A percentile compares a stretch with the other conserved stretches of the same genome.
These are phyloP conservation scores for Leucophenga maculata DNA, from an alignment of 2,888 invertebrate genomes.

Conservation along the genomic window DNA sequence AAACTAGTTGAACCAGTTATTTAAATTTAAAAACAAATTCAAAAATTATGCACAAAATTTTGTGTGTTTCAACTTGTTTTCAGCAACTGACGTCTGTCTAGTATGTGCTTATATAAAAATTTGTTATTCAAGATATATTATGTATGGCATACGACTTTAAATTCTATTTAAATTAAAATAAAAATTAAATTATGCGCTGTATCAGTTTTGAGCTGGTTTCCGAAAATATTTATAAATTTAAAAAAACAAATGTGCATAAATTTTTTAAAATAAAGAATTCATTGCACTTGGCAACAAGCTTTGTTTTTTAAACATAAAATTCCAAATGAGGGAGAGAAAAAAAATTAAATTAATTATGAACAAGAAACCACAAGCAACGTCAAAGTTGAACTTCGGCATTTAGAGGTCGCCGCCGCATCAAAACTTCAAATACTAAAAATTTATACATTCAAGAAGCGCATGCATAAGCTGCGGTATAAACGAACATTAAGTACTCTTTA, in stretches of 20 bases:
- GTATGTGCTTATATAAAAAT: not conserved
- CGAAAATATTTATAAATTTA: not conserved
- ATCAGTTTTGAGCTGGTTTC: conserved; percentile 13
- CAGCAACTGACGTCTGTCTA: conserved; percentile 17
- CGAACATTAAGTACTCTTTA: too few species aligned
- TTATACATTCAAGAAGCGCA: not conserved
- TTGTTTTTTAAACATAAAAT: too few species aligned
- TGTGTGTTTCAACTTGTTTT: not conserved
- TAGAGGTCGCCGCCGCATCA: conserved; percentile 46
- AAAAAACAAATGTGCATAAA: not conserved
- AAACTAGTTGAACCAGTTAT: too few species aligned
- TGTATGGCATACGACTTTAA: too few species aligned
- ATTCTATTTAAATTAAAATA: not conserved
- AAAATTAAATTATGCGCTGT: conserved; percentile 2
- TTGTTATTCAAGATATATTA: not conserved
- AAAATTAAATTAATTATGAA: conserved; percentile 5
- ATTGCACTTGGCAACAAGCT: conserved; percentile 14
- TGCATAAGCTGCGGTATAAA: too few species aligned
- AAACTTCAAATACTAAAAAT: not conserved
- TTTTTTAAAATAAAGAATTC: not conserved
- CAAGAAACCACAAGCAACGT: conserved; percentile 6
- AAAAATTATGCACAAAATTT: too few species aligned
- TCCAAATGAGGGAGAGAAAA: not conserved
- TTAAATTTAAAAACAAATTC: too few species aligned
- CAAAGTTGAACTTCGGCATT: conserved; percentile 55